Percentiles rank a stretch among this genome's conserved stretches.
These are phyloP conservation scores for Stenolophus ochropezus DNA, from an alignment of 2,888 invertebrate species.

Conservation along the genomic window DNA sequence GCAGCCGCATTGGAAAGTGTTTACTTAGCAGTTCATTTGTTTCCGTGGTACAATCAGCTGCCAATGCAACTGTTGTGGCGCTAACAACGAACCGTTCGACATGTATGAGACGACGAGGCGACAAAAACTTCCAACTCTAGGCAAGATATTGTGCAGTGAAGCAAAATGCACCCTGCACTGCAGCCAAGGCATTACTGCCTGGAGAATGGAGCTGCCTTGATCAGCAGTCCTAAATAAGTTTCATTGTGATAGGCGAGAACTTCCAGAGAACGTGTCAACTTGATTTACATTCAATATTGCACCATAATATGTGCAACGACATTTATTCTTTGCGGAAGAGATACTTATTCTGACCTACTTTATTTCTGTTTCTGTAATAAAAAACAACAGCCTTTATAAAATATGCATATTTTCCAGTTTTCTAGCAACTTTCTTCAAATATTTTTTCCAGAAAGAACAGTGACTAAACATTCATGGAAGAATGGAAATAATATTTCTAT, in stretches of 20 bases:
- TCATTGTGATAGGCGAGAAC: slow-evolving; percentile 16
- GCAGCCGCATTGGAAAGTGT: not conserved
- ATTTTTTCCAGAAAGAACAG: too few relatives aligned
- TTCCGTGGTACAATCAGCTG: slow-evolving; percentile 10
- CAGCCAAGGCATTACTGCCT: not conserved
- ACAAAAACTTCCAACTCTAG: slow-evolving; percentile 18
- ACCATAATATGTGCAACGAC: not conserved
- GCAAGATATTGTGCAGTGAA: slow-evolving; percentile 28
- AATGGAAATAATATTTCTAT: too few relatives aligned
- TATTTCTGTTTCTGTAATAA: not conserved
- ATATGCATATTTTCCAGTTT: too few relatives aligned
- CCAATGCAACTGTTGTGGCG: not conserved
- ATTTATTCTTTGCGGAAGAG: not conserved
- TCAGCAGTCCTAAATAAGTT: slow-evolving; percentile 26
- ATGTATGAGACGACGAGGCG: slow-evolving; percentile 13
- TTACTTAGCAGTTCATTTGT: slow-evolving; percentile 6
- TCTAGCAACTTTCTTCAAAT: too few relatives aligned
- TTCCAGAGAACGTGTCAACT: not conserved
- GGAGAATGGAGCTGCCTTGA: slow-evolving; percentile 1
- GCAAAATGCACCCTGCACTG: slow-evolving; percentile 15
- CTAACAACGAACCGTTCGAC: not conserved
- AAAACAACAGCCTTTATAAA: too few relatives aligned
- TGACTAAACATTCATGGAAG: too few relatives aligned
- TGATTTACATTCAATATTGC: slow-evolving; percentile 4
- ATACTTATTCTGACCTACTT: not conserved